A percentile compares a stretch with the other conserved stretches of the same genome.
These are phyloP conservation scores for Desmophyllum pertusum DNA, from an alignment of 92 coral and sea anemone species.

Conservation along the genomic window DNA sequence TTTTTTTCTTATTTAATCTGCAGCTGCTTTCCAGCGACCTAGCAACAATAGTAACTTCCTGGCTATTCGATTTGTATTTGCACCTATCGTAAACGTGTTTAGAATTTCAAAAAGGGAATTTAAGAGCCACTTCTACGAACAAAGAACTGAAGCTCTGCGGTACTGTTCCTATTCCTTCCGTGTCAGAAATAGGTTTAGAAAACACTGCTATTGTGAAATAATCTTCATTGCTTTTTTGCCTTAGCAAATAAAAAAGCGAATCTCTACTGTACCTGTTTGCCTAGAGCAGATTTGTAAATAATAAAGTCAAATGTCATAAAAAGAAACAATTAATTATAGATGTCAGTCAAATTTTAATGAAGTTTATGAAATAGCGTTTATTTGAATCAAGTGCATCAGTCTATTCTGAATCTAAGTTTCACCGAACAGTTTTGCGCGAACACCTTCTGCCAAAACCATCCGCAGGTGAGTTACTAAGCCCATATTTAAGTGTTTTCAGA, in stretches of 20 bases:
- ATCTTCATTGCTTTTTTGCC: not conserved
- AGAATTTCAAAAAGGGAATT: not conserved
- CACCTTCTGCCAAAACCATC: not conserved
- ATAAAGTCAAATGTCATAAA: constrained; percentile 10
- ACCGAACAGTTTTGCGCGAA: not conserved
- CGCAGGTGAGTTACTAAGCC: not conserved
- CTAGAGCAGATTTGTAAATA: not conserved
- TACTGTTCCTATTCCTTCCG: not conserved
- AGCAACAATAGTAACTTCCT: not conserved
- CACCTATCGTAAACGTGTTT: not conserved
- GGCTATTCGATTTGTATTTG: not conserved
- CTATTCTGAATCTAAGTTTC: not conserved
- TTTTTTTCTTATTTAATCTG: not conserved
- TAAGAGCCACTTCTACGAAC: not conserved
- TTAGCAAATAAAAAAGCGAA: not conserved
- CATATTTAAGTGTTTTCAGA: not conserved
- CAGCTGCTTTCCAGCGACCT: not conserved
- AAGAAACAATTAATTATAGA: constrained; percentile 24
- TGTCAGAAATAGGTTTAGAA: not conserved
- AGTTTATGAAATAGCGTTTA: constrained; percentile 9
- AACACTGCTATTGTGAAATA: not conserved
- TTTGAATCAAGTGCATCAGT: not conserved
- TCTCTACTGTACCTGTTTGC: not conserved
- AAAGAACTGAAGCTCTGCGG: not conserved
- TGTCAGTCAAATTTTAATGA: constrained; percentile 20